Percentiles rank a stretch among this genome's conserved stretches.
These are phyloP conservation scores for Buceros bicornis DNA, from an alignment of 2,797 vertebrate genomes.

Conservation along the genomic window DNA sequence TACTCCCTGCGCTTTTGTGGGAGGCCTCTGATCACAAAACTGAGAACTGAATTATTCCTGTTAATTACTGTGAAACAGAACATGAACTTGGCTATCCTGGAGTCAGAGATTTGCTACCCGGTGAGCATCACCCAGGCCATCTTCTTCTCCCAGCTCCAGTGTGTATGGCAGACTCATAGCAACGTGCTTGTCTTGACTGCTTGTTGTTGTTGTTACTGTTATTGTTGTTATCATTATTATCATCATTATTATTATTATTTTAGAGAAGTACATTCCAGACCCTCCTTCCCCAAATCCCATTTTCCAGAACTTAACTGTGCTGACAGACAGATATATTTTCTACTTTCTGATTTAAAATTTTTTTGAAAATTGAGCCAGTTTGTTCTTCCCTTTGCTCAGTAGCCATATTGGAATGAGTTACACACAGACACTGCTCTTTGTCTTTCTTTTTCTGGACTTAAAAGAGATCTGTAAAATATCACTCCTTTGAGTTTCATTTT, in stretches of 20 bases:
- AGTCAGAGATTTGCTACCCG: rapidly evolving
- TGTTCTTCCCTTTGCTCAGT: not conserved
- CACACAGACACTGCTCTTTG: rapidly evolving
- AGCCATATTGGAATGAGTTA: not conserved
- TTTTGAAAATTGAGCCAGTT: not conserved
- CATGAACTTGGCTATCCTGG: not conserved
- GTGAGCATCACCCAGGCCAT: not conserved
- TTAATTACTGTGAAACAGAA: not conserved
- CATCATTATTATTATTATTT: not conserved
- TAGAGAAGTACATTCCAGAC: not conserved
- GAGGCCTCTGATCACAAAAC: rapidly evolving
- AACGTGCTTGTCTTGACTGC: not conserved
- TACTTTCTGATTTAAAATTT: not conserved
- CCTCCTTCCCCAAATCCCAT: rapidly evolving
- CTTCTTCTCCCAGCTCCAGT: not conserved
- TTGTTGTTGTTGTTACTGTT: not conserved
- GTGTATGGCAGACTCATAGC: not conserved
- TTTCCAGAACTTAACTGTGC: not conserved
- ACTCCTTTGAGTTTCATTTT: not conserved
- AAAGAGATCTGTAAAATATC: not conserved
- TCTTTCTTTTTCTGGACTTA: not conserved
- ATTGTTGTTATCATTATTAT: not conserved
- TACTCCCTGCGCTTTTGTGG: not conserved
- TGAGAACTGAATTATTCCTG: not conserved
- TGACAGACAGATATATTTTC: not conserved